Percentiles rank a stretch among this genome's conserved stretches.
Evolutionary conservation across 2,888 invertebrate species (phyloP).

Genomic region (Crossocerus cetratus): DNA sequence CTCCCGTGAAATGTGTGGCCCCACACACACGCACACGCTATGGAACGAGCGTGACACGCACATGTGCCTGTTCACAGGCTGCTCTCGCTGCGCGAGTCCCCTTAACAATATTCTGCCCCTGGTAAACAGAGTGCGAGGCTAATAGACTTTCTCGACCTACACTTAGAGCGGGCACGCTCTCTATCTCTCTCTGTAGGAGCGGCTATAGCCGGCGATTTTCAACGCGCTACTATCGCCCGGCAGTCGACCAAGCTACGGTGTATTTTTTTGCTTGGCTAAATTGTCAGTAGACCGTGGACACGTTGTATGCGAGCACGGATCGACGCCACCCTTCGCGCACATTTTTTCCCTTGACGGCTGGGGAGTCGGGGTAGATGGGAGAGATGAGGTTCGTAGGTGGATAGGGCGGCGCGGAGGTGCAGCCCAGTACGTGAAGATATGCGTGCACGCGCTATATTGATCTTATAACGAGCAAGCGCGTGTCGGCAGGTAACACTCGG

Average conservation of each 20-base stretch:
- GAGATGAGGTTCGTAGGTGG: slow-evolving; percentile 31
- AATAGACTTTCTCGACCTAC: too few species aligned
- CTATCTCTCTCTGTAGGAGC: too few species aligned
- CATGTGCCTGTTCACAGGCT: slow-evolving; percentile 12
- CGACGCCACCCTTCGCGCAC: slow-evolving; percentile 38
- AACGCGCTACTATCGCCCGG: too few species aligned
- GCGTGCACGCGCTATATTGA: slow-evolving; percentile 70
- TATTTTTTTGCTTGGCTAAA: background rate
- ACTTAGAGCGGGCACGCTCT: too few species aligned
- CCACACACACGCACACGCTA: slow-evolving; percentile 32
- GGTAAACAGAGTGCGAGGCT: too few species aligned
- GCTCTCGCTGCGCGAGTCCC: slow-evolving; percentile 9
- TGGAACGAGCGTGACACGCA: slow-evolving; percentile 16
- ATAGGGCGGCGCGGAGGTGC: slow-evolving; percentile 35
- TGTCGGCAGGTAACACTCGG: slow-evolving; percentile 61
- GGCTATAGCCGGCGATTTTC: too few species aligned
- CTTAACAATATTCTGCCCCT: background rate
- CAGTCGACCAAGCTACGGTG: too few species aligned
- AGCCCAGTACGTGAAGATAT: slow-evolving; percentile 58
- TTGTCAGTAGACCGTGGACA: slow-evolving; percentile 25
- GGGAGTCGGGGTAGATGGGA: slow-evolving; percentile 37
- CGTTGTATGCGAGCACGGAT: slow-evolving; percentile 34
- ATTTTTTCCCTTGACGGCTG: slow-evolving; percentile 50
- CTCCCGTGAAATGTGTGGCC: slow-evolving; percentile 7
- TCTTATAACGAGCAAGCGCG: slow-evolving; percentile 66